Base-by-base conservation (phyloP, 2,888 invertebrate genomes). In the Melipona bicolor region DNA sequence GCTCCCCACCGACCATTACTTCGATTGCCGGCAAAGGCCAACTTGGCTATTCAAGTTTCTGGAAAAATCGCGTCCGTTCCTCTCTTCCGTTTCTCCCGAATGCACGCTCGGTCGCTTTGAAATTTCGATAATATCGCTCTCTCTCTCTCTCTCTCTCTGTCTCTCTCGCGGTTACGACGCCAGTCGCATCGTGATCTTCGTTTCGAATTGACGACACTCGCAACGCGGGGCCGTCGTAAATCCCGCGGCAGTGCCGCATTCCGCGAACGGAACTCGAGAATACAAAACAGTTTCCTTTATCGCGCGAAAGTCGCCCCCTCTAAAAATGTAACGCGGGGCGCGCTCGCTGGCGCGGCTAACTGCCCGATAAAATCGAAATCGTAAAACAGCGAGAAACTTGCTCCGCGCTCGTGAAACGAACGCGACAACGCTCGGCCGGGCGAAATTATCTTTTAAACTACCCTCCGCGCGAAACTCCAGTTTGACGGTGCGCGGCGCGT, bases 321-420 rank as follows among this genome's bases (percentile, higher is more conserved):
- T 73, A 72, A 76, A 69, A 81, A 72, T 67, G 82, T 82, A 83
- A 82, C 54, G 71, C 54, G 71, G 65, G 36, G 43, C 61, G 70
- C 68, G 72, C 52, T 49, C 24, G 79, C 72, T 36, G 36, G 36
- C 5, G 59, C 19, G 52, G 56, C 56, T 32, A 74, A 72, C 79
- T 32, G 50, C 27, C 74, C 75, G 79, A 81, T 77, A 81, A 81
- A 85, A 78, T 75, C 77, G 85, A 79, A 84, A 84, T 84, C 84
- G 84, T 84, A 84, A 84, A 83, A 74, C 83, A 52, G 54, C 67
- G 67, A 4, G 32, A 79, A 83, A 77, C 70, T 75, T 74, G 70
- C 36, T 0, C 62, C 67, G 52, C 72, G 36, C 36, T 24, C 59
- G 70, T 62, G 70, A 17, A 82, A 73, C 17, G 85, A 73, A 73